A percentile compares a stretch with the other conserved stretches of the same genome.
phyloP scores from a whole-genome alignment of 2,113 vertebrate genomes.

The Phoenicopterus ruber region DNA sequence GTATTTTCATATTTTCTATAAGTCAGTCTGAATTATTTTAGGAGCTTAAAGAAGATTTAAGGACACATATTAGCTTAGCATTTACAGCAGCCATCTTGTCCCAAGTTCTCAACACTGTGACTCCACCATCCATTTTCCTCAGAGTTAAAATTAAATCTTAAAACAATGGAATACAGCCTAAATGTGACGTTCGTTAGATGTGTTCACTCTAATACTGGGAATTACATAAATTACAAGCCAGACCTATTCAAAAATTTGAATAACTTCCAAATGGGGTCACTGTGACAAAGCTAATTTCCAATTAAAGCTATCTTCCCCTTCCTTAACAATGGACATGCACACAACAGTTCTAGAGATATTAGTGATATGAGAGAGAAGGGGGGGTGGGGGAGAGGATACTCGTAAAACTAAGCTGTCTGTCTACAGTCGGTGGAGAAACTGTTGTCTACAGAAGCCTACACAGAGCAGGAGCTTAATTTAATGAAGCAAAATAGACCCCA shows the following conservation, averaged over 20 bases:
- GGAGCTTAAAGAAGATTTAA: background rate
- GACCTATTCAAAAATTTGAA: slow-evolving; percentile 4
- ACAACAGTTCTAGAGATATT: background rate
- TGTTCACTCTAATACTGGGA: background rate
- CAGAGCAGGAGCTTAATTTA: background rate
- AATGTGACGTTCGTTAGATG: background rate
- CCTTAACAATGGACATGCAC: background rate
- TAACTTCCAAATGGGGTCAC: slow-evolving; percentile 32
- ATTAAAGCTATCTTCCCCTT: background rate
- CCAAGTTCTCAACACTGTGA: background rate
- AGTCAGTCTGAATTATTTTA: background rate
- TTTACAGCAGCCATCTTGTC: background rate
- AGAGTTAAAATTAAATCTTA: slow-evolving; percentile 39
- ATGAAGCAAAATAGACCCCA: background rate
- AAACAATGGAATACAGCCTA: slow-evolving; percentile 16
- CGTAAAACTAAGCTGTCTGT: background rate
- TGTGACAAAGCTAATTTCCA: slow-evolving; percentile 14
- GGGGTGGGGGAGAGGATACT: background rate
- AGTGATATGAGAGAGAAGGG: background rate
- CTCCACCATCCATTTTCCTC: background rate
- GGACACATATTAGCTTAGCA: background rate
- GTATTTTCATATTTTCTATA: background rate
- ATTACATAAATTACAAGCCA: slow-evolving; percentile 23
- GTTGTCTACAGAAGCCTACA: background rate
- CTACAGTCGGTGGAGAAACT: background rate